Evolutionary conservation across 2,888 invertebrate species (phyloP).

Genomic region (Cremastobaeus sp.): DNA sequence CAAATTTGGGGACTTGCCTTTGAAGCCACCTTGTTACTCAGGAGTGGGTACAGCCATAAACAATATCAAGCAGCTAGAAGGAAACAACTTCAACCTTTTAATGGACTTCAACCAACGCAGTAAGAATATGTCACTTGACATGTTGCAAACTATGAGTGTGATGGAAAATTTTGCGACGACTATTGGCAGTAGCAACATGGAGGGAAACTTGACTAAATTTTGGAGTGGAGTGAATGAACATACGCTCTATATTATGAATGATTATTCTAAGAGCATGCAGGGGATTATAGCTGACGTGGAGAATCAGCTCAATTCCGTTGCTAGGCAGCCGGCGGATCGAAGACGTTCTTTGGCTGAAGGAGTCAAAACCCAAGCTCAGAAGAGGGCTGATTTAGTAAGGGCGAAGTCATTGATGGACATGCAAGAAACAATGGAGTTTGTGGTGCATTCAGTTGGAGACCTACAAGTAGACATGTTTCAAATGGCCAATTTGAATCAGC

Average conservation of each 20-base stretch:
- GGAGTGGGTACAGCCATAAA: conserved; percentile 14
- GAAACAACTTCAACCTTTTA: no score
- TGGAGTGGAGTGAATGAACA: background rate
- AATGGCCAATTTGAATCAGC: no score
- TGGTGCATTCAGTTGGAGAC: conserved; percentile 3
- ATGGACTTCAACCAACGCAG: conserved; percentile 25
- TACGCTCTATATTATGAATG: background rate
- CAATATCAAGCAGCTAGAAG: conserved; percentile 21
- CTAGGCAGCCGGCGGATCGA: background rate
- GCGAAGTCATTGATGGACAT: conserved; percentile 19
- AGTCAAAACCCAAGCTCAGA: background rate
- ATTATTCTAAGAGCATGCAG: conserved; percentile 8
- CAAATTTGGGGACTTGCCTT: conserved; percentile 6
- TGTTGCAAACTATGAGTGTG: background rate
- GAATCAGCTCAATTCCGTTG: background rate
- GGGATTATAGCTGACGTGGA: background rate
- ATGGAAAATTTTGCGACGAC: conserved; percentile 7
- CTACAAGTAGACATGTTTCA: no score
- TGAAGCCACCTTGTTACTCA: conserved; percentile 12
- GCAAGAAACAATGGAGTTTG: background rate
- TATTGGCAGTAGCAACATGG: conserved; percentile 3
- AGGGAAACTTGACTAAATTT: background rate
- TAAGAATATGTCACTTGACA: conserved; percentile 2
- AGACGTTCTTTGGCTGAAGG: background rate
- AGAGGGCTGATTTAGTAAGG: conserved; percentile 12